Percentiles rank a stretch among this genome's conserved stretches.
Evolutionary conservation across 2,797 vertebrate genomes (phyloP).

Genomic region (Tenualosa ilisha): DNA sequence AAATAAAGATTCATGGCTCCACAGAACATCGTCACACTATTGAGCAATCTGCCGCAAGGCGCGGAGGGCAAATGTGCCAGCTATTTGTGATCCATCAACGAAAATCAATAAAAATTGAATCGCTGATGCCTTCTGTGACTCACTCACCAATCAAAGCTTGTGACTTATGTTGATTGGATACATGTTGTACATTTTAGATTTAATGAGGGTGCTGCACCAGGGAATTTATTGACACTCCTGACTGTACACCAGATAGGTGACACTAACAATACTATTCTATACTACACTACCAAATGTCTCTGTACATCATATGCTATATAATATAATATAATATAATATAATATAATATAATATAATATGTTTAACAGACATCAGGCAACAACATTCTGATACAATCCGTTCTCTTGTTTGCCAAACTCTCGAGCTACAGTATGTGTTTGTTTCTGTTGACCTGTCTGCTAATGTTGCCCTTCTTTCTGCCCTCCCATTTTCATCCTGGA

Average conservation of each 20-base stretch:
- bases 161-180: slow-evolving; percentile 20
- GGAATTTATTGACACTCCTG: neutral
- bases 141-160: neutral
- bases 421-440: neutral
- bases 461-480: neutral
- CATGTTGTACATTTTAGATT: slow-evolving; percentile 22
- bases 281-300: neutral
- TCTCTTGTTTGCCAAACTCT: neutral
- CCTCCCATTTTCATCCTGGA: slow-evolving; percentile 8
- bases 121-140: slow-evolving; percentile 2
- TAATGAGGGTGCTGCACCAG: slow-evolving; percentile 6
- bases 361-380: neutral
- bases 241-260: neutral
- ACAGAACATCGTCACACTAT: neutral
- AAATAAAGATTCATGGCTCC: neutral
- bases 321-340: slow-evolving; percentile 1
- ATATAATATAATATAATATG: neutral
- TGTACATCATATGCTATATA: neutral
- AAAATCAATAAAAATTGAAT: slow-evolving; percentile 15
- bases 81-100: slow-evolving; percentile 21
- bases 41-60: neutral
- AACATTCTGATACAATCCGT: neutral
- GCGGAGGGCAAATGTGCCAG: neutral
- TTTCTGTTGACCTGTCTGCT: neutral
- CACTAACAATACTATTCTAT: neutral